Base-by-base conservation (phyloP, 2,888 invertebrate genomes). In the Teleiodes luculella region DNA sequence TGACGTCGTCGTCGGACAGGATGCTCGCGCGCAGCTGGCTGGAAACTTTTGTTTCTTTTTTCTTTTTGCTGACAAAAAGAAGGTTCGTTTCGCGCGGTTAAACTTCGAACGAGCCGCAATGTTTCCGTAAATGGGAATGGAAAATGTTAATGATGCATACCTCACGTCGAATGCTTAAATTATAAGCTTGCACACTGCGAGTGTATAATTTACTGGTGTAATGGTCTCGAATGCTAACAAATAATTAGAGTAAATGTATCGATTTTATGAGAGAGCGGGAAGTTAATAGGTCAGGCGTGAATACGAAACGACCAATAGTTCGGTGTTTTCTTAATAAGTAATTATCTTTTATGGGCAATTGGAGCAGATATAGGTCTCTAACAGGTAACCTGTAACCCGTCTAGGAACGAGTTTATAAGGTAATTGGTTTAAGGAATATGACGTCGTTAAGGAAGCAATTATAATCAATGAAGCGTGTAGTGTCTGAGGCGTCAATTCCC, bases 21-120 rank as follows among this genome's bases (percentile, higher is more conserved):
- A 88, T 87, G 86, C 86, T 71, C 83, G 70, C 68, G 80, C 86
- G 88, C 88, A 88, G 87, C 87, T 88, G 88, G 85, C 75, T 85
- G 84, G 83, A 80, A 83, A 82, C 76, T 83, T 85, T 76, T 83
- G 80, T 79, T 82, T 77, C 66, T 77, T 75, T 70, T 74, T 69
- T 66, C 62, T 61, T 72, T 72, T 71, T 68, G 62, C 64, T 59
- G 58, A 76, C 72, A 83, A 80, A 84, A 86, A 86, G 80, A 69
- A 81, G 74, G 78, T 79, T 80, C 76, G 83, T 83, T 87, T 86
- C 82, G 86, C 84, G 82, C 79, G 79, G 79, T 76, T 86, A 82
- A 75, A 70, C 77, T 78, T 70, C 67, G 72, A 74, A 76, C 75
- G 71, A 65, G 64, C 77, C 73, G 72, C 69, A 75, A 74, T 74